Evolutionary conservation across 2,113 vertebrate genomes (phyloP).

Genomic region (Sapajus apella): DNA sequence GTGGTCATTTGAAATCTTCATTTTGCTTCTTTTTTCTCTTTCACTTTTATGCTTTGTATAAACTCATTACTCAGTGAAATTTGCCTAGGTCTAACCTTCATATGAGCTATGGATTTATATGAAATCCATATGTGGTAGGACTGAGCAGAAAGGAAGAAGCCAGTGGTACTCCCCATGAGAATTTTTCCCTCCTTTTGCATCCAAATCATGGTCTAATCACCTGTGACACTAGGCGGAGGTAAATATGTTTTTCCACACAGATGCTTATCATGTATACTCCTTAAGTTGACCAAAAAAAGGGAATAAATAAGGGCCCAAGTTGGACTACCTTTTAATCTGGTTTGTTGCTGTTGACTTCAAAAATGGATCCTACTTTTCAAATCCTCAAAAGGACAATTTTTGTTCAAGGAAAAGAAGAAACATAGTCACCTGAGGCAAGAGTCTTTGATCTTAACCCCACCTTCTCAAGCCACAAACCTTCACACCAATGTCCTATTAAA

Average conservation of each 20-base stretch:
- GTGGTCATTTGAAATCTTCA: background rate
- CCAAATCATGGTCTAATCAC: background rate
- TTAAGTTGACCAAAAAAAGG: background rate
- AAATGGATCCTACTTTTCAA: background rate
- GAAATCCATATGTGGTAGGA: background rate
- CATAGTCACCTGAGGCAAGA: background rate
- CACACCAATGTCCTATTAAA: background rate
- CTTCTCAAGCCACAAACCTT: background rate
- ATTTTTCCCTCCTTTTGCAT: background rate
- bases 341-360: slow-evolving; percentile 10
- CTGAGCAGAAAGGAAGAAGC: background rate
- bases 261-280: background rate
- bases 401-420: slow-evolving; percentile 15
- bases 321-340: background rate
- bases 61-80: background rate
- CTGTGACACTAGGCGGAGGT: background rate
- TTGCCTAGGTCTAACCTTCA: background rate
- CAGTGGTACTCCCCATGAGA: background rate
- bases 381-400: slow-evolving; percentile 8
- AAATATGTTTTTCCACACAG: background rate
- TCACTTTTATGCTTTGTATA: background rate
- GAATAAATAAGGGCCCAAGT: background rate
- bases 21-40: background rate
- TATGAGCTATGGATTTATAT: background rate
- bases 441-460: background rate